Base-by-base conservation (phyloP, 2,113 vertebrate species). In the Aspiorhynchus laticeps region DNA sequence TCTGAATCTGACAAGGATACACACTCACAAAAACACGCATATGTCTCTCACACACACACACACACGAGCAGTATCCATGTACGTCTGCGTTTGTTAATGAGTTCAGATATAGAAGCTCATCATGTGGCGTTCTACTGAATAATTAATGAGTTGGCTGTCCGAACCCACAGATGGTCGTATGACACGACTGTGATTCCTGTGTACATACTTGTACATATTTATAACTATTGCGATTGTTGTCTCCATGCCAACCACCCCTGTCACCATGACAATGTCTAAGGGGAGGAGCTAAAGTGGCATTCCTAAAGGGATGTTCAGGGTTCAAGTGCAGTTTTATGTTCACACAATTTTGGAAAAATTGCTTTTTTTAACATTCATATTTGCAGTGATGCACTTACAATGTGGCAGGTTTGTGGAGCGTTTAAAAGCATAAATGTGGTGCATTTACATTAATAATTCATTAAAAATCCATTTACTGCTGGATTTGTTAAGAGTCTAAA, bases 1-100 rank as follows among this genome's bases (percentile, higher is more conserved):
- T 51, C 61, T 67, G 74, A 17, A 69, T 87, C 38, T 46, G 28
- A 79, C 80, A 41, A 77, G 21, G 17, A 71, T n/a, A 36, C 19
- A n/a, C 46, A 36, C 33, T 76, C 43, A 56, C n/a, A 56, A 31
- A 51, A 26, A 87, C 75, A 79, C 2, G 28, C 36, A 24, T 28
- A 85, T 31, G 67, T 10, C 41, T 2, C 41, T 11, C 41, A 43
- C 10, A 46, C 10, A 46, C 15, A 11, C 24, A 67, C 26, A 67
- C 8, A 69, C 3, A n/a, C 2, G 19, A 77, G 9, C 51, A 31
- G 46, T 10, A 56, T 61, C 15, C 71, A 28, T 63, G 26, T 51
- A 21, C 1, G 11, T 46, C 1, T 51, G 11, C 26, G 19, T 51
- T 38, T 84, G 46, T 46, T 51, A 53, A 67, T 67, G 46, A 80